Evolutionary conservation across 2,888 invertebrate genomes (phyloP).

Genomic region (Dendrolimus houi): DNA sequence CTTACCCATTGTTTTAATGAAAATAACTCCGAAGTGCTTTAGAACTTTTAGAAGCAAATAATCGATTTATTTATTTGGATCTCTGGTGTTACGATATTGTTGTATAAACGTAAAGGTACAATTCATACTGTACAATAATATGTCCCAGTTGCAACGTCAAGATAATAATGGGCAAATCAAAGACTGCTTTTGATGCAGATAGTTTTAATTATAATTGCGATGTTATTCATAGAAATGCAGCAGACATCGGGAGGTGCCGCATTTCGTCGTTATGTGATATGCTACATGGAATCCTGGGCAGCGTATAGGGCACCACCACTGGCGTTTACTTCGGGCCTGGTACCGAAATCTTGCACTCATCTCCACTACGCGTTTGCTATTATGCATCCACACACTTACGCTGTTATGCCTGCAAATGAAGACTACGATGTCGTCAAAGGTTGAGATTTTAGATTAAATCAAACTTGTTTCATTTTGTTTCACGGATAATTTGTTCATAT

Average conservation of each 20-base stretch:
- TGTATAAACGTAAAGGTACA: too few relatives aligned
- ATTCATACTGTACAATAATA: too few relatives aligned
- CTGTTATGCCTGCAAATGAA: constrained; percentile 79
- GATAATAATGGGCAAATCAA: too few relatives aligned
- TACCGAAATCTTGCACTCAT: constrained; percentile 84
- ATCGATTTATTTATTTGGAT: too few relatives aligned
- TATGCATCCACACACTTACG: constrained; percentile 79
- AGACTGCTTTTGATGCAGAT: too few relatives aligned
- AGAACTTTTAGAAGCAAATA: too few relatives aligned
- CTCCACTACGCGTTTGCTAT: constrained; percentile 84
- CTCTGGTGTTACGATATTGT: too few relatives aligned
- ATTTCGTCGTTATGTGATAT: constrained; percentile 72
- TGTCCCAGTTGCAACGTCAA: too few relatives aligned
- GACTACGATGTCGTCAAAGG: constrained; percentile 85
- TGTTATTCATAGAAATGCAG: constrained; percentile 44
- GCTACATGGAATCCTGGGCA: constrained; percentile 82
- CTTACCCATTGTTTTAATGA: constrained; percentile 2
- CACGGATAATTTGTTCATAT: too few relatives aligned
- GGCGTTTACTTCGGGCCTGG: constrained; percentile 78
- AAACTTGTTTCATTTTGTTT: too few relatives aligned
- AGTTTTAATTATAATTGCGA: not conserved
- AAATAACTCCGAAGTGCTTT: too few relatives aligned
- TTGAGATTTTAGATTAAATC: constrained; percentile 20
- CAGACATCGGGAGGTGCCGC: constrained; percentile 40
- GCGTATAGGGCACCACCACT: constrained; percentile 81